These are phyloP conservation scores for Porites rus DNA, from an alignment of 92 coral and sea anemone species.

Conservation along the genomic window DNA sequence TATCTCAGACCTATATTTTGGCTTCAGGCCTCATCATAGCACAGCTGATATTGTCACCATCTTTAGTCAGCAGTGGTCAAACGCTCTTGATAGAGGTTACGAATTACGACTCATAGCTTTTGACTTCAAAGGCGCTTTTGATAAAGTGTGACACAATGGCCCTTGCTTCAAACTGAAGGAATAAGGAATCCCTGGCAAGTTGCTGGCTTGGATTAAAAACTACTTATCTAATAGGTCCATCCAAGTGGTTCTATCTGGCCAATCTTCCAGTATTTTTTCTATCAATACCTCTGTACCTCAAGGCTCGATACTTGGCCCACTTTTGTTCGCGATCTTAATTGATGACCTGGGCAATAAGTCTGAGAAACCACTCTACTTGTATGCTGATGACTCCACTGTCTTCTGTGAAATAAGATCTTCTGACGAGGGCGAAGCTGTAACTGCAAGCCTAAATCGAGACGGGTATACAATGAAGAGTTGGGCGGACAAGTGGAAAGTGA, in stretches of 20 bases:
- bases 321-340: neutral
- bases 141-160: slow-evolving; percentile 22
- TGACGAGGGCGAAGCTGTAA: neutral
- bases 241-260: neutral
- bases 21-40: slow-evolving; percentile 2
- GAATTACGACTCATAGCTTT: neutral
- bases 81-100: neutral
- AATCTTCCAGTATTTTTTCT: neutral
- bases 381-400: neutral
- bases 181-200: neutral
- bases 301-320: slow-evolving; percentile 6
- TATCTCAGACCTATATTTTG: slow-evolving; percentile 1
- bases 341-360: neutral
- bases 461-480: neutral
- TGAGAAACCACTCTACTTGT: neutral
- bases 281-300: slow-evolving; percentile 11
- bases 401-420: neutral
- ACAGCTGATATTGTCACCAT: neutral
- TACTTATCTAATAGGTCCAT: neutral
- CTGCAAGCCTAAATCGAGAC: slow-evolving; percentile 9
- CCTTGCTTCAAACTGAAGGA: slow-evolving; percentile 3
- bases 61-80: neutral
- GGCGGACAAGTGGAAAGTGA: slow-evolving; percentile 13
- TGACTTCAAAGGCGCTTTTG: neutral
- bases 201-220: neutral